These are phyloP conservation scores for Euura lappo DNA, from an alignment of 1,140 invertebrate genomes.

Conservation along the genomic window DNA sequence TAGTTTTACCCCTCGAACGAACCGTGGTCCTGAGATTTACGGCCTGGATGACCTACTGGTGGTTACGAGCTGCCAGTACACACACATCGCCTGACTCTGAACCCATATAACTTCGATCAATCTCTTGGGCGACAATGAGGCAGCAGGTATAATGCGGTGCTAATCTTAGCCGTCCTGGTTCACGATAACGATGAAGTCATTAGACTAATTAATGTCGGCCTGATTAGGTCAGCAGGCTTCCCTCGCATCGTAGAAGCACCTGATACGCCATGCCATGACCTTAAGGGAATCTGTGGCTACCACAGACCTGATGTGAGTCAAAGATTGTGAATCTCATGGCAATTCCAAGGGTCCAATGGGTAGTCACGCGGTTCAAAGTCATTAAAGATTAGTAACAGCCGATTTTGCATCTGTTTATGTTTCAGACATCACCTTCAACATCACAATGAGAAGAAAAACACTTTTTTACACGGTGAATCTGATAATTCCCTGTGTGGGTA, in stretches of 20 bases:
- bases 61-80: background rate
- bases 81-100: background rate
- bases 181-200: background rate
- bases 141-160: background rate
- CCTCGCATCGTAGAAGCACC: no score
- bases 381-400: no score
- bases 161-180: background rate
- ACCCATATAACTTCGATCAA: conserved; percentile 1
- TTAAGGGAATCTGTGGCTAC: no score
- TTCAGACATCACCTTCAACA: conserved; percentile 93
- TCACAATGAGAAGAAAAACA: conserved; percentile 92
- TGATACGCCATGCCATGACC: no score
- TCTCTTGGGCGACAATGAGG: background rate
- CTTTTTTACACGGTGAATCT: conserved; percentile 92
- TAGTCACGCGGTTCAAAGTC: no score
- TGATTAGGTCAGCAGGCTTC: no score
- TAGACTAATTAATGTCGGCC: background rate
- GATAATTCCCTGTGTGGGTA: conserved; percentile 89
- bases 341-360: no score
- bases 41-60: background rate
- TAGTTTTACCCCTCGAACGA: no score
- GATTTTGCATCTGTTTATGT: conserved; percentile 38
- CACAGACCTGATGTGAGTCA: no score
- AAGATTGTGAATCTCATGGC: no score
- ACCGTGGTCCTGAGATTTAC: no score